Percentiles rank a stretch among this genome's conserved stretches.
These are phyloP conservation scores for Ia io DNA, from an alignment of 2,113 vertebrate species.

Conservation along the genomic window DNA sequence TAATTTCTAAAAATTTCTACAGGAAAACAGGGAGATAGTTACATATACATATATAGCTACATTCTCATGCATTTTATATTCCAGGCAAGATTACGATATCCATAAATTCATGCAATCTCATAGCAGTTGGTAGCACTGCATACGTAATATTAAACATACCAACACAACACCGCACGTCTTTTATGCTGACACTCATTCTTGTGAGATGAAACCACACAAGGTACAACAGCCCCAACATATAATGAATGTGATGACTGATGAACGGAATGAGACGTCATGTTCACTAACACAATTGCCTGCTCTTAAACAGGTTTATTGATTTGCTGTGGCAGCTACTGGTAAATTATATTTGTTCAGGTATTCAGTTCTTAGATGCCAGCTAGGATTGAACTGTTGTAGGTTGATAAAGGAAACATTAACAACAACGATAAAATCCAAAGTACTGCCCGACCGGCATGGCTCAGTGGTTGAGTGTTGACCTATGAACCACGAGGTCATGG, in stretches of 20 bases:
- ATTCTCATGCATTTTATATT: conserved; percentile 75
- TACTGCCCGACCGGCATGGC: no score
- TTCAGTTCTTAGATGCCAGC: neutral
- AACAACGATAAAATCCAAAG: neutral
- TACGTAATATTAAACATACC: conserved; percentile 47
- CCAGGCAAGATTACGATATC: conserved; percentile 74
- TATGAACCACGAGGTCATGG: no score
- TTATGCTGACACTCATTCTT: conserved; percentile 60
- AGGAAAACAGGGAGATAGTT: conserved; percentile 64
- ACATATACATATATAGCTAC: conserved; percentile 50
- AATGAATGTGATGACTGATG: conserved; percentile 50
- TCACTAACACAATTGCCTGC: conserved; percentile 57
- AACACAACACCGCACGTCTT: conserved; percentile 59
- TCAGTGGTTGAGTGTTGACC: no score
- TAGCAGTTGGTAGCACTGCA: conserved; percentile 63
- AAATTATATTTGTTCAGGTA: conserved; percentile 35
- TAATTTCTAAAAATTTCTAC: conserved; percentile 71
- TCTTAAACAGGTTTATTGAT: conserved; percentile 58
- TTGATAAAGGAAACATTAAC: neutral
- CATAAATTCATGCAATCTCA: conserved; percentile 77
- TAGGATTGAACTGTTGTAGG: neutral
- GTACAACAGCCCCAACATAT: conserved; percentile 47
- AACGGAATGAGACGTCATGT: conserved; percentile 51
- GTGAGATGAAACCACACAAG: conserved; percentile 45
- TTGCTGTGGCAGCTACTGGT: conserved; percentile 59